phyloP scores from a whole-genome alignment of 2,113 vertebrate species.

The Mastomys coucha region DNA sequence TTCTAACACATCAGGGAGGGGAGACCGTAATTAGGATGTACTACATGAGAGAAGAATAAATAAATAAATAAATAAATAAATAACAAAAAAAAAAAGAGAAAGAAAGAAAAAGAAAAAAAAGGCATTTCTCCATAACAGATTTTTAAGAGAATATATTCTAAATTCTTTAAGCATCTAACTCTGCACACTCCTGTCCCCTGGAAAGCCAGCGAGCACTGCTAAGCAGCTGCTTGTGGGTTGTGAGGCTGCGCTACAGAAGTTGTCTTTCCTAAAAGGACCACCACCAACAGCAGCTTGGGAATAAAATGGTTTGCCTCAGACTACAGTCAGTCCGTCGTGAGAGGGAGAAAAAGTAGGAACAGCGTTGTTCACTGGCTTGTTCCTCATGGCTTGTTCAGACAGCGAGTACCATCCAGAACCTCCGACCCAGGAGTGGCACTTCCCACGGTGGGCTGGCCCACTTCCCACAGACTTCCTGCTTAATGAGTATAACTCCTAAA shows the following conservation, averaged over 20 bases:
- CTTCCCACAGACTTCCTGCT: not conserved
- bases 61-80: no score
- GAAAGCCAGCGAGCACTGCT: not conserved
- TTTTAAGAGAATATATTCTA: slow-evolving; percentile 55
- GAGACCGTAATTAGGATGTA: not conserved
- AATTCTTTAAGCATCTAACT: slow-evolving; percentile 34
- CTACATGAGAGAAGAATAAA: not conserved
- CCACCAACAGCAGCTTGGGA: not conserved
- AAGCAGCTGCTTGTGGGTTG: not conserved
- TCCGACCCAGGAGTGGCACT: not conserved
- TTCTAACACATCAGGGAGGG: no score
- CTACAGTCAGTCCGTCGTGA: not conserved
- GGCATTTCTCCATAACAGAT: not conserved
- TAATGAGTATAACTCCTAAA: no score
- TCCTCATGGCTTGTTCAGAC: not conserved
- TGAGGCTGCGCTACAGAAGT: not conserved
- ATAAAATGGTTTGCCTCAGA: not conserved
- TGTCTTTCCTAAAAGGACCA: not conserved
- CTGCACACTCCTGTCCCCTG: not conserved
- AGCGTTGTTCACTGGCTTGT: not conserved
- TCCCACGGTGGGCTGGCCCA: not conserved
- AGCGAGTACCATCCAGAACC: not conserved
- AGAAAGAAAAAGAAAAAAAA: no score
- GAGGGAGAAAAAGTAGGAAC: not conserved
- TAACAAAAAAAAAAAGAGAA: no score